Evolutionary conservation across 2,797 vertebrate genomes (phyloP), one percentile per base, ranked within the genome.

Genomic region (Muscicapa striata): DNA sequence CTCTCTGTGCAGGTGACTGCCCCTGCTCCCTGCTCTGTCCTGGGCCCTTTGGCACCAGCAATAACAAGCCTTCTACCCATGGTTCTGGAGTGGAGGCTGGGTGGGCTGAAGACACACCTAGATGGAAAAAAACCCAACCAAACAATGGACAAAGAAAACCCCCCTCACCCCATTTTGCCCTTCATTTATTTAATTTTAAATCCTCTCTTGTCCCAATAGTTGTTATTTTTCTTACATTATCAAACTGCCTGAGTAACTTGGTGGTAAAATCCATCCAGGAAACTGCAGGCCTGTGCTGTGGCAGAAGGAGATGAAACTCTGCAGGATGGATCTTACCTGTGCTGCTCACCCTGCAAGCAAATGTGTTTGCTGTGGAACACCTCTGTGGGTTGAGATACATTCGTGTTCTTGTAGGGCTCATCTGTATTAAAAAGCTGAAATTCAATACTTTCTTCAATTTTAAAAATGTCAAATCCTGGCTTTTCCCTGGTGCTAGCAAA

Each of bases 11-110:
- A 40, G 24, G 30, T 43, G 34, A 20, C 41, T 41, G 29, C 22
- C 51, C 36, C 49, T 63, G n/a, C 49, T 34, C 20, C 4, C 15
- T 27, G 32, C 54, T 40, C 30, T 11, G 41, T 32, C 14, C 16
- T 4, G 10, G 19, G 7, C n/a, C 18, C 34, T 67, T 83, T 51
- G 19, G 13, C 57, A 12, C 36, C 24, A 10, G 26, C 46, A 67
- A 18, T 30, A 26, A 30, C 16, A 32, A 30, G 15, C 30, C 8
- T 58, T 81, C n/a, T 41, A 40, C 32, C 32, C 0, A 0, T 41
- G 34, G 16, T 21, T 63, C 54, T 72, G 66, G 23, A 57, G 62
- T 57, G 62, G n/a, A 52, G 62, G 24, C 66, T 0, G 0, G 22
- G 36, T 26, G 49, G 17, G 7, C n/a, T 55, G 32, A 18, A 69